Conservation (phyloP, 2,888 invertebrate species). For the Syritta pipiens region DNA sequence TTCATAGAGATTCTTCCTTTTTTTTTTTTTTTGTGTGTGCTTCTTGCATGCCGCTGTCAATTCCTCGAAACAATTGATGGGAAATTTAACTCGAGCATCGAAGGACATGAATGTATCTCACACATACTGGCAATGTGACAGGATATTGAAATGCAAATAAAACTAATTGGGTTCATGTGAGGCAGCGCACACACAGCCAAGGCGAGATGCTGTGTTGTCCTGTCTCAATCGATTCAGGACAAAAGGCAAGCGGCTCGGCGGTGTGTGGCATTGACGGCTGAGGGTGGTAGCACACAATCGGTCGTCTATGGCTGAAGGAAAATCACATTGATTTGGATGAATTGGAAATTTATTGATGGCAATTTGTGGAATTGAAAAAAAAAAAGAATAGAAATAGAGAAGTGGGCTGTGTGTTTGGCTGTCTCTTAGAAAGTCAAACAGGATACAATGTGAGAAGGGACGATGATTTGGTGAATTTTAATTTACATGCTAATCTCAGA, state of each 20-base stretch:
- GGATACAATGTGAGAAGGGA: background rate
- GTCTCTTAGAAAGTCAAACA: too few species aligned
- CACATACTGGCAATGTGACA: conserved; percentile 31
- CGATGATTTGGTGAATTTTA: background rate
- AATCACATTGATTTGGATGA: conserved; percentile 36
- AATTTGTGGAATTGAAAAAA: conserved; percentile 35
- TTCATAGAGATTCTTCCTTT: background rate
- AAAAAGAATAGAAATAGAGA: background rate
- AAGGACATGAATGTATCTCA: conserved; percentile 42
- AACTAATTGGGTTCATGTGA: conserved; percentile 63
- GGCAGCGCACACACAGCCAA: conserved; percentile 6
- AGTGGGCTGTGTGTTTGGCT: background rate
- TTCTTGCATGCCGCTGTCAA: conserved; percentile 14
- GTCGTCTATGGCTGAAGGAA: conserved; percentile 2
- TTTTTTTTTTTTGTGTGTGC: background rate
- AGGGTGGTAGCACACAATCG: background rate
- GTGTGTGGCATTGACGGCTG: background rate
- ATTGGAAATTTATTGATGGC: conserved; percentile 47
- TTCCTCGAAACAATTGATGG: conserved; percentile 56
- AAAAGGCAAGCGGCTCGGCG: background rate
- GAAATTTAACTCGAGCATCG: conserved; percentile 47
- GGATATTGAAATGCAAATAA: conserved; percentile 67
- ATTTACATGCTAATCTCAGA: too few species aligned
- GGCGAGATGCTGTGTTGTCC: background rate
- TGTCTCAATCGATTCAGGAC: conserved; percentile 41